A percentile compares a stretch with the other conserved stretches of the same genome.
These are phyloP conservation scores for Microtus ochrogaster DNA, from an alignment of 2,113 vertebrate genomes.

Conservation along the genomic window DNA sequence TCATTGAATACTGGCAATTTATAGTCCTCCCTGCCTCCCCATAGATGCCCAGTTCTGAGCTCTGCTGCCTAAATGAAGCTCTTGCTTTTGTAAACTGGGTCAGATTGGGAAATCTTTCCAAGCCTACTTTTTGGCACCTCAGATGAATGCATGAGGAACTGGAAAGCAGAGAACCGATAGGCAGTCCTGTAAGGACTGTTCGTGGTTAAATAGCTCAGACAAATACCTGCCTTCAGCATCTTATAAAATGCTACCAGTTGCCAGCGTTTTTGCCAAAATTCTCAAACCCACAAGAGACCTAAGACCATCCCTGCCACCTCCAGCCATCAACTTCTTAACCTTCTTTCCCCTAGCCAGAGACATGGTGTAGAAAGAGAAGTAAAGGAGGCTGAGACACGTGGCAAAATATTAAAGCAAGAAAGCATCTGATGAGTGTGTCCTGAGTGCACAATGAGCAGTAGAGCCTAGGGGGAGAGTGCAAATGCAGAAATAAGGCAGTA, in stretches of 20 bases:
- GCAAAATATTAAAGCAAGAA: neutral
- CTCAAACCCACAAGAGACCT: neutral
- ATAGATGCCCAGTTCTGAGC: neutral
- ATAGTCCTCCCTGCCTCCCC: accelerated
- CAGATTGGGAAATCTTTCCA: neutral
- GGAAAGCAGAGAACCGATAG: neutral
- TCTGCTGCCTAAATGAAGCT: neutral
- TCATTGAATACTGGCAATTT: neutral
- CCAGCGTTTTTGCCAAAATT: neutral
- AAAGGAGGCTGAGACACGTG: neutral
- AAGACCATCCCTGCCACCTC: neutral
- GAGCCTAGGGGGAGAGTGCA: neutral
- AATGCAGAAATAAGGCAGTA: neutral
- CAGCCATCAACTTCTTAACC: too few relatives aligned
- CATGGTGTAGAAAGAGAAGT: neutral
- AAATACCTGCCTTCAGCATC: neutral
- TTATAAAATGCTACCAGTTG: neutral
- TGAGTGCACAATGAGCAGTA: accelerated
- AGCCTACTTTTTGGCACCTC: neutral
- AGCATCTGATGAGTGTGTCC: neutral
- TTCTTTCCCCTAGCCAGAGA: neutral
- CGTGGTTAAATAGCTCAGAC: neutral
- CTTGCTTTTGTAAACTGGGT: neutral
- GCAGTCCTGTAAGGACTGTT: neutral
- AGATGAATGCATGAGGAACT: accelerated